Evolutionary conservation across 2,888 invertebrate species (phyloP).

Genomic region (Cerastis rubricosa): DNA sequence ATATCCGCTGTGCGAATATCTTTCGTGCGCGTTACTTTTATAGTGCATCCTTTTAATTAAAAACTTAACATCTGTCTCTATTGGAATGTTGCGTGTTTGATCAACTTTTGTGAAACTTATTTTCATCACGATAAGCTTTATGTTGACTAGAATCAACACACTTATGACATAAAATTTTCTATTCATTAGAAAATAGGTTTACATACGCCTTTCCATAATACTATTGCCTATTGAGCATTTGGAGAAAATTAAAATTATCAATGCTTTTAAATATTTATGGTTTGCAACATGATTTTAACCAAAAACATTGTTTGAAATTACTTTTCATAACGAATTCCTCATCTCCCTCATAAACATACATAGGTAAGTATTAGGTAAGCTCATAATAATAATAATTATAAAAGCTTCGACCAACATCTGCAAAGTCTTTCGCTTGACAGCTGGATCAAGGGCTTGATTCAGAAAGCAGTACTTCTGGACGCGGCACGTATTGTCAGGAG

Average conservation of each 20-base stretch:
- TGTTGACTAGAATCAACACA: slow-evolving; percentile 5
- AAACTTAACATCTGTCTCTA: slow-evolving; percentile 25
- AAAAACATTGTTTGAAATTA: slow-evolving; percentile 2
- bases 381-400: no score
- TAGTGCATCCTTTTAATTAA: slow-evolving; percentile 46
- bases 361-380: not conserved
- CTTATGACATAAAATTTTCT: slow-evolving; percentile 6
- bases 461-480: no score
- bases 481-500: no score
- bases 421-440: no score
- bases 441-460: no score
- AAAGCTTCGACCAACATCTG: no score
- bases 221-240: not conserved
- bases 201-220: not conserved
- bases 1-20: slow-evolving; percentile 82
- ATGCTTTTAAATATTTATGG: not conserved
- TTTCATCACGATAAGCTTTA: slow-evolving; percentile 19
- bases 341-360: not conserved
- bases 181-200: slow-evolving; percentile 14
- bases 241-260: not conserved
- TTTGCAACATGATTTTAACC: not conserved
- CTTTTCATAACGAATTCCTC: not conserved
- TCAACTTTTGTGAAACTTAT: slow-evolving; percentile 11
- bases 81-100: slow-evolving; percentile 11
- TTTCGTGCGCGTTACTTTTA: slow-evolving; percentile 47